These are phyloP conservation scores for Leptobrachium leishanense DNA, from an alignment of 2,113 vertebrate genomes.

Conservation along the genomic window DNA sequence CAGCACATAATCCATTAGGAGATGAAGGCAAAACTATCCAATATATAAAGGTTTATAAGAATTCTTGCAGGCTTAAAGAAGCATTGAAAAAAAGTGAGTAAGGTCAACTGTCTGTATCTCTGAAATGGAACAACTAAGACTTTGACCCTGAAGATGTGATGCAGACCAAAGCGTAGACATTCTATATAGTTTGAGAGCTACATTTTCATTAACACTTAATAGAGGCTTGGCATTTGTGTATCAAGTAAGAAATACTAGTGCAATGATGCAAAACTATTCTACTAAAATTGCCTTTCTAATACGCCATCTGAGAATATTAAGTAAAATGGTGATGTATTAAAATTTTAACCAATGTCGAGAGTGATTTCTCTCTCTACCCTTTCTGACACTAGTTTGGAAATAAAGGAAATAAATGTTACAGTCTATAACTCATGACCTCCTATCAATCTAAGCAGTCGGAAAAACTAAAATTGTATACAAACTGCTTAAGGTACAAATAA, in stretches of 20 bases:
- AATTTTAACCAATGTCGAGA: too few species aligned
- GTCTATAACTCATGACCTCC: slow-evolving; percentile 9
- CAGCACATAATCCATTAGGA: slow-evolving; percentile 1
- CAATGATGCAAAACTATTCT: neutral
- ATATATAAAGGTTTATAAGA: slow-evolving; percentile 16
- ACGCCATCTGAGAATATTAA: neutral
- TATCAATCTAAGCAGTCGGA: slow-evolving; percentile 21
- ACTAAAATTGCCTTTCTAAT: neutral
- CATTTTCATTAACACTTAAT: slow-evolving; percentile 15
- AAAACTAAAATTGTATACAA: slow-evolving; percentile 24
- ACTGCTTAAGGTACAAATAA: slow-evolving; percentile 1
- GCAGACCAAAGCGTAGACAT: neutral
- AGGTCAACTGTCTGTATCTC: neutral
- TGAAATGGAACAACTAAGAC: neutral
- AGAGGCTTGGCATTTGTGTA: neutral
- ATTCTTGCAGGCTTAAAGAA: neutral
- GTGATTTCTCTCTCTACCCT: too few species aligned
- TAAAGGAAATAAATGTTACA: slow-evolving; percentile 13
- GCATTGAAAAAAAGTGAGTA: neutral
- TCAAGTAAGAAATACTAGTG: neutral
- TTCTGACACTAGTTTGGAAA: neutral
- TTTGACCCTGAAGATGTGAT: neutral
- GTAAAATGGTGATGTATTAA: neutral
- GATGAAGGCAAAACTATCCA: neutral
- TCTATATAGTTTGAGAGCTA: neutral